phyloP scores from a whole-genome alignment of 1,140 invertebrate species.

The Drosophila parabipectinata region DNA sequence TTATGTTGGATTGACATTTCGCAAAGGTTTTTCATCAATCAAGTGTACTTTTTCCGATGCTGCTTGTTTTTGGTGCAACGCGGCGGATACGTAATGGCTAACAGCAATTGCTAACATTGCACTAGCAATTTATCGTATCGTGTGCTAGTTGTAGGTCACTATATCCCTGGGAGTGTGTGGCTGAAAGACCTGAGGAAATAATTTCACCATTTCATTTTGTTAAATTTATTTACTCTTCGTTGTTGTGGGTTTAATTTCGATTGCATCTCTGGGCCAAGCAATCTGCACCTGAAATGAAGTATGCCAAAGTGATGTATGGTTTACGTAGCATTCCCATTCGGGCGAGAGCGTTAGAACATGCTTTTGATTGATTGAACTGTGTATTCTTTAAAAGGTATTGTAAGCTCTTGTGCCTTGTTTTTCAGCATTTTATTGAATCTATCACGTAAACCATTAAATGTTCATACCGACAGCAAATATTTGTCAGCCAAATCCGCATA shows the following conservation, averaged over 20 bases:
- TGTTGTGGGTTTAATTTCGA: slow-evolving; percentile 51
- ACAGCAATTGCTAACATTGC: slow-evolving; percentile 68
- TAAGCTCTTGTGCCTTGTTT: not conserved
- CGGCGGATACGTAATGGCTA: slow-evolving; percentile 75
- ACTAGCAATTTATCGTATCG: slow-evolving; percentile 64
- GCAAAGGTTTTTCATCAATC: slow-evolving; percentile 74
- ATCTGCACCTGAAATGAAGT: slow-evolving; percentile 19
- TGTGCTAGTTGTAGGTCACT: not conserved
- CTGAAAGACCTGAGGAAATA: slow-evolving; percentile 54
- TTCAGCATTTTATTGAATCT: not conserved
- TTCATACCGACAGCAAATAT: slow-evolving; percentile 55
- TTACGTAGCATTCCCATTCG: not conserved
- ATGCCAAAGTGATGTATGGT: slow-evolving; percentile 17
- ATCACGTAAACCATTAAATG: slow-evolving; percentile 46
- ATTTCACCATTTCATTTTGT: slow-evolving; percentile 60
- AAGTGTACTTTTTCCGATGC: slow-evolving; percentile 62
- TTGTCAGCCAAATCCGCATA: slow-evolving; percentile 25
- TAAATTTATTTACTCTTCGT: slow-evolving; percentile 43
- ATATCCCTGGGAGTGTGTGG: not conserved
- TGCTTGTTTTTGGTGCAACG: slow-evolving; percentile 47
- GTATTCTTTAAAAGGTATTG: not conserved
- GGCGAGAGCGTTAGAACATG: not conserved
- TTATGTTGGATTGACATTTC: slow-evolving; percentile 78
- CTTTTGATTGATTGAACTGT: slow-evolving; percentile 4
- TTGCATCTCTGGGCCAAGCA: slow-evolving; percentile 38